Conservation (phyloP, 2,113 vertebrate species). For the Dromas ardeola region DNA sequence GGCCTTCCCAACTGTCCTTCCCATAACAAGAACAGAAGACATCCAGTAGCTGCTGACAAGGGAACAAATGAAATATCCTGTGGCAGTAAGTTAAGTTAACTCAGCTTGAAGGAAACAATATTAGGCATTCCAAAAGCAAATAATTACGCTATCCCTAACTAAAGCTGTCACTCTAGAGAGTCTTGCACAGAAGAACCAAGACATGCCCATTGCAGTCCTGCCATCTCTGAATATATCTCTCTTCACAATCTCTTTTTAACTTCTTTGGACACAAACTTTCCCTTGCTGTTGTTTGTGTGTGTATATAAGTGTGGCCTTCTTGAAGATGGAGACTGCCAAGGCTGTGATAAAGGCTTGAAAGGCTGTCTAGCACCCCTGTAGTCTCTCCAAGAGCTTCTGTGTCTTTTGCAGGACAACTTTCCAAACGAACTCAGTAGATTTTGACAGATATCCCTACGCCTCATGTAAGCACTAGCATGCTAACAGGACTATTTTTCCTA, state of each 20-base stretch:
- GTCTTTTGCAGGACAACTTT: background rate
- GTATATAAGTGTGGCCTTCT: background rate
- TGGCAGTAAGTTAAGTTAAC: background rate
- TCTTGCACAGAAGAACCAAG: background rate
- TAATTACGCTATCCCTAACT: background rate
- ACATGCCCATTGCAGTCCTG: background rate
- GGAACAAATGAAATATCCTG: background rate
- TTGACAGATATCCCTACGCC: background rate
- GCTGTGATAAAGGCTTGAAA: background rate
- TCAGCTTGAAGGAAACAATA: conserved; percentile 9
- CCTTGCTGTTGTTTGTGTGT: background rate
- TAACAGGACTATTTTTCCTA: background rate
- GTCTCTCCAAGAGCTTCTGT: background rate
- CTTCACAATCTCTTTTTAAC: background rate
- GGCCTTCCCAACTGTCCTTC: background rate
- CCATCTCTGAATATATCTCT: background rate
- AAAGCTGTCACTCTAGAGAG: background rate
- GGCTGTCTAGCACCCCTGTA: background rate
- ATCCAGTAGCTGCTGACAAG: background rate
- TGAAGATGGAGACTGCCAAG: background rate
- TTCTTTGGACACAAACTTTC: background rate
- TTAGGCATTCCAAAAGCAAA: conserved; percentile 12
- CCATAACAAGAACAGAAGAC: background rate
- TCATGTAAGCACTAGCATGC: background rate
- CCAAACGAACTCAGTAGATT: background rate